These are phyloP conservation scores for Alethe castanea DNA, from an alignment of 2,113 vertebrate genomes.

Conservation along the genomic window DNA sequence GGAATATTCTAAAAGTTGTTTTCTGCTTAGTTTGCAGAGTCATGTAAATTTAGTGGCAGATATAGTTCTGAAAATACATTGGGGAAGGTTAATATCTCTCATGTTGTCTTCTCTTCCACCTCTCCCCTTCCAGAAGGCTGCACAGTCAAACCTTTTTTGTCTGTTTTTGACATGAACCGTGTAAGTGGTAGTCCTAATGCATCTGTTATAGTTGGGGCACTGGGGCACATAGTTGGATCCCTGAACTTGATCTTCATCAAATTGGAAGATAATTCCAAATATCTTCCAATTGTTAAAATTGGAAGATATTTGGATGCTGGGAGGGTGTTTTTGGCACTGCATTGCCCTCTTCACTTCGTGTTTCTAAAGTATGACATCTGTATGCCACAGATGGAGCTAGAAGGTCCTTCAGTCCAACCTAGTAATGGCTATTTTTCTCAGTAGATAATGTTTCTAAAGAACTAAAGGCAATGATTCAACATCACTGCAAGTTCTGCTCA, in stretches of 20 bases:
- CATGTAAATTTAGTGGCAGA: background rate
- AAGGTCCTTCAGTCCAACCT: background rate
- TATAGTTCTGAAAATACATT: background rate
- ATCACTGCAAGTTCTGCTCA: background rate
- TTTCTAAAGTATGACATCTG: background rate
- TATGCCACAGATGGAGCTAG: background rate
- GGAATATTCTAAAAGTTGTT: background rate
- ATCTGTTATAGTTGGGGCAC: background rate
- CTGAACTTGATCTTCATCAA: background rate
- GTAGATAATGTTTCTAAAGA: background rate
- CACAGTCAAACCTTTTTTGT: background rate
- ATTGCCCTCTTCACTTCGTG: background rate
- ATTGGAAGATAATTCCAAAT: background rate
- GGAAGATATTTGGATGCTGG: background rate
- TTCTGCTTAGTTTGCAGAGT: background rate
- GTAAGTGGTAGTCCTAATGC: background rate
- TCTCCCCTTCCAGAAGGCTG: background rate
- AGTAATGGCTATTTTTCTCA: background rate
- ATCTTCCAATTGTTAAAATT: background rate
- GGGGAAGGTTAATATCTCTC: background rate
- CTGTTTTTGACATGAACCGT: fast-evolving
- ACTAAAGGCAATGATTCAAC: background rate
- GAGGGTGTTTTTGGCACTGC: background rate
- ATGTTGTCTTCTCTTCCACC: background rate
- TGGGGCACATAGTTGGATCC: background rate